A percentile compares a stretch with the other conserved stretches of the same genome.
Conservation (phyloP, 2,113 vertebrate genomes). For the Puntigrus tetrazona region DNA sequence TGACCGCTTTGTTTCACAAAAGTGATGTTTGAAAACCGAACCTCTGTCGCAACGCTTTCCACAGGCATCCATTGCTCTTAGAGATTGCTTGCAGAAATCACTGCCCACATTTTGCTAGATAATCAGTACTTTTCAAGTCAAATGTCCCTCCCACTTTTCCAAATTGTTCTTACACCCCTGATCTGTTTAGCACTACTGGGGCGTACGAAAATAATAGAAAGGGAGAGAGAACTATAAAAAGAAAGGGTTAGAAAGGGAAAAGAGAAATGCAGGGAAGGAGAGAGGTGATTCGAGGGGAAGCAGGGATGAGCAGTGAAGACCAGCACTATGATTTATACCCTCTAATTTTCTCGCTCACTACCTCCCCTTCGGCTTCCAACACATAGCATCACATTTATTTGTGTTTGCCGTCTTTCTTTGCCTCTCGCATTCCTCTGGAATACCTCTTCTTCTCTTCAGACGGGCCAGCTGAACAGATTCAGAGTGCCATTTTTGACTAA, state of each 20-base stretch:
- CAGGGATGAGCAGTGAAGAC: not conserved
- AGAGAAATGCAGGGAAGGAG: not conserved
- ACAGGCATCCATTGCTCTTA: not conserved
- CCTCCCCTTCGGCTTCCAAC: not conserved
- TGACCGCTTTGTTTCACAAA: not conserved
- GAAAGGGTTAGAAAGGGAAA: not conserved
- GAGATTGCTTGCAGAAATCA: not conserved
- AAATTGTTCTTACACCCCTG: not conserved
- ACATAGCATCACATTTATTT: not conserved
- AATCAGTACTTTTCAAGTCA: constrained; percentile 5
- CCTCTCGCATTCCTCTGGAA: constrained; percentile 48
- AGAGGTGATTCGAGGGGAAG: not conserved
- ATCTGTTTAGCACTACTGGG: not conserved
- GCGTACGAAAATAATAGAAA: not conserved
- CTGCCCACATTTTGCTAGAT: not conserved
- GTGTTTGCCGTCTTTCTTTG: constrained; percentile 10
- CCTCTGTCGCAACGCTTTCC: not conserved
- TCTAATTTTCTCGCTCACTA: constrained; percentile 22
- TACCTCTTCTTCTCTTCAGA: constrained; percentile 47
- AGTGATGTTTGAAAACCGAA: not conserved
- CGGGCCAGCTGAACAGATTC: constrained; percentile 57
- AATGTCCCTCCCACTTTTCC: constrained; percentile 4
- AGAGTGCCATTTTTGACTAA: constrained; percentile 60
- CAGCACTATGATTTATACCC: constrained; percentile 25
- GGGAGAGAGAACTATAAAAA: not conserved